Conservation (phyloP, 35 echinoderm and acorn worm species). For the Ophiothrix spiculata region DNA sequence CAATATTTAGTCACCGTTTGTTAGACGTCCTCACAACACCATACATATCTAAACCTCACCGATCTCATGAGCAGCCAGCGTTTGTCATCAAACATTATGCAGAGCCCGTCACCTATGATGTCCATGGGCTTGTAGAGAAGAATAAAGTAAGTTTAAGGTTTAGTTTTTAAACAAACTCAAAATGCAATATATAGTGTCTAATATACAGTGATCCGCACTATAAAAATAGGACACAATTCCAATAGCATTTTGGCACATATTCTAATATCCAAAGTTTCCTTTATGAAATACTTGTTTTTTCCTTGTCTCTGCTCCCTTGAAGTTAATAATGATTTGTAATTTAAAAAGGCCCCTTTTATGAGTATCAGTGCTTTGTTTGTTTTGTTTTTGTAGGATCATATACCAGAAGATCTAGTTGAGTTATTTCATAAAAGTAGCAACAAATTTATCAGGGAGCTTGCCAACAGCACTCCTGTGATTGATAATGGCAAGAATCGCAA, state of each 20-base stretch:
- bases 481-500: slow-evolving; percentile 61
- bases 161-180: too few relatives aligned
- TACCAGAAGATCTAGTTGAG: slow-evolving; percentile 72
- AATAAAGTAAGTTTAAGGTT: slow-evolving; percentile 98
- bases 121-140: slow-evolving; percentile 72
- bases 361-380: too few relatives aligned
- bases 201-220: too few relatives aligned
- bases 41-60: slow-evolving; percentile 41
- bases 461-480: too few relatives aligned
- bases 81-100: slow-evolving; percentile 87
- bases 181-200: too few relatives aligned
- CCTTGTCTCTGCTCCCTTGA: too few relatives aligned
- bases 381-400: slow-evolving; percentile 89
- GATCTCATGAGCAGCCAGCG: slow-evolving; percentile 25
- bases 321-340: too few relatives aligned
- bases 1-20: slow-evolving; percentile 59
- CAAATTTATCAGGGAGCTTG: slow-evolving; percentile 43
- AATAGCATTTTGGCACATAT: too few relatives aligned
- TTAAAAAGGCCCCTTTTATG: too few relatives aligned
- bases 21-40: slow-evolving; percentile 40
- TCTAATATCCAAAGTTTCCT: too few relatives aligned
- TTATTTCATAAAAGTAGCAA: slow-evolving; percentile 49
- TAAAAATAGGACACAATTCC: too few relatives aligned
- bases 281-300: too few relatives aligned
- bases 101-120: slow-evolving; percentile 64